Evolutionary conservation across 2,888 invertebrate species (phyloP).

Genomic region (Hipparchia semele): DNA sequence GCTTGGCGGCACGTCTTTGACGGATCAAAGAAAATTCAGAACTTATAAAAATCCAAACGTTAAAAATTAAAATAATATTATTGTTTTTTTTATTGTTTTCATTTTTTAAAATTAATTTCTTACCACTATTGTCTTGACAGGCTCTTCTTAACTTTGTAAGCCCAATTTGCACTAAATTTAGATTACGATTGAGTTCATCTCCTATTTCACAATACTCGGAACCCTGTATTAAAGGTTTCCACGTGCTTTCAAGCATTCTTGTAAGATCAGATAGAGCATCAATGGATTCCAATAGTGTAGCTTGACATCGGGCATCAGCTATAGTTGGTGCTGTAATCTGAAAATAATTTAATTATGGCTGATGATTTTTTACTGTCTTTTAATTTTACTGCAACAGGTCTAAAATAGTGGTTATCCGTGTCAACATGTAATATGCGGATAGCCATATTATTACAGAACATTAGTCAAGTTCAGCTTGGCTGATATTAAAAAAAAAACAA

Average conservation of each 20-base stretch:
- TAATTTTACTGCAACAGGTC: no score
- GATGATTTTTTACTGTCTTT: no score
- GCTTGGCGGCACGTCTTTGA: no score
- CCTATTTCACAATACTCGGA: conserved; percentile 25
- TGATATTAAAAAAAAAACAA: no score
- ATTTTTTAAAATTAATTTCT: background rate
- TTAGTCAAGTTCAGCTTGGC: no score
- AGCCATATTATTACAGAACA: no score
- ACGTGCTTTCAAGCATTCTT: conserved; percentile 24
- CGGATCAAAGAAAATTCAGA: no score
- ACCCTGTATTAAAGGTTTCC: conserved; percentile 29
- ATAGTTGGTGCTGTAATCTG: conserved; percentile 36
- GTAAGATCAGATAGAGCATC: conserved; percentile 23
- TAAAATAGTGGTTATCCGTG: no score
- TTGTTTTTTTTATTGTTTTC: background rate
- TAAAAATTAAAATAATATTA: no score
- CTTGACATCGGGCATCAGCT: conserved; percentile 31
- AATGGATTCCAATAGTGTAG: conserved; percentile 29
- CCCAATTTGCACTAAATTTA: conserved; percentile 12
- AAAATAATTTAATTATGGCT: background rate
- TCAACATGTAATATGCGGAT: no score
- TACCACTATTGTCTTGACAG: conserved; percentile 19
- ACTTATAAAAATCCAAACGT: no score
- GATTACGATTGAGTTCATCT: conserved; percentile 19
- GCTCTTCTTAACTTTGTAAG: conserved; percentile 23